Percentiles rank a stretch among this genome's conserved stretches.
Conservation (phyloP, 1,140 invertebrate genomes). For the Pissodes strobi region DNA sequence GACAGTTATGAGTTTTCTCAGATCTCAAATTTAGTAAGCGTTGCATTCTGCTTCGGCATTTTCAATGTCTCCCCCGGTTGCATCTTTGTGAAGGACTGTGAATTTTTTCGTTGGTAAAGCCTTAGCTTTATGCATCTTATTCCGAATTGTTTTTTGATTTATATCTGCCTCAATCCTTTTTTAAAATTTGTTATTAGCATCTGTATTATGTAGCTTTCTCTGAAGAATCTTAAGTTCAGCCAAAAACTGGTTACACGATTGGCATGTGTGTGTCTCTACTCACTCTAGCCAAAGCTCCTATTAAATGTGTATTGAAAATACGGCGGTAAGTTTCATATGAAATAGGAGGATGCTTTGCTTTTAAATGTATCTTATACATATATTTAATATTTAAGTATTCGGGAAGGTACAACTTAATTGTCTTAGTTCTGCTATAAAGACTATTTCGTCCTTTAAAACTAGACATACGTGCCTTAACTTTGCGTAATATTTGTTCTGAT, state of each 20-base stretch:
- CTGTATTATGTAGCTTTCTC: neutral
- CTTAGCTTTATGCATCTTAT: constrained; percentile 25
- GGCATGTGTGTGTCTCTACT: constrained; percentile 21
- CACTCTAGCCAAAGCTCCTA: constrained; percentile 34
- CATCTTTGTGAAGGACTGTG: too few relatives aligned
- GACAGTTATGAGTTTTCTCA: constrained; percentile 21
- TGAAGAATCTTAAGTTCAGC: neutral
- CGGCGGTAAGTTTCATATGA: constrained; percentile 23
- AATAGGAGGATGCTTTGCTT: neutral
- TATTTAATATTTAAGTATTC: constrained; percentile 29
- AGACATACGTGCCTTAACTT: constrained; percentile 12
- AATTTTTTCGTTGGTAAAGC: constrained; percentile 29
- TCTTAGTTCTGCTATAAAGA: constrained; percentile 26
- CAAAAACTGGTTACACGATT: constrained; percentile 25
- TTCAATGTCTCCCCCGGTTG: too few relatives aligned
- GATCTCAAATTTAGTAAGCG: too few relatives aligned
- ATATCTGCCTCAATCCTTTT: neutral
- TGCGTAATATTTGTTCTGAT: neutral
- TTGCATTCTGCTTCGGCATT: too few relatives aligned
- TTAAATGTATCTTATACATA: constrained; percentile 15
- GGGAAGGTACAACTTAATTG: constrained; percentile 15
- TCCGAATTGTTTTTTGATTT: constrained; percentile 1
- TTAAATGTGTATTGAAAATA: constrained; percentile 27
- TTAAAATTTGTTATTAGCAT: neutral
- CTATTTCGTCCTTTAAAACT: constrained; percentile 15